A percentile compares a stretch with the other conserved stretches of the same genome.
These are phyloP conservation scores for Syngnathus floridae DNA, from an alignment of 2,113 vertebrate species.

Conservation along the genomic window DNA sequence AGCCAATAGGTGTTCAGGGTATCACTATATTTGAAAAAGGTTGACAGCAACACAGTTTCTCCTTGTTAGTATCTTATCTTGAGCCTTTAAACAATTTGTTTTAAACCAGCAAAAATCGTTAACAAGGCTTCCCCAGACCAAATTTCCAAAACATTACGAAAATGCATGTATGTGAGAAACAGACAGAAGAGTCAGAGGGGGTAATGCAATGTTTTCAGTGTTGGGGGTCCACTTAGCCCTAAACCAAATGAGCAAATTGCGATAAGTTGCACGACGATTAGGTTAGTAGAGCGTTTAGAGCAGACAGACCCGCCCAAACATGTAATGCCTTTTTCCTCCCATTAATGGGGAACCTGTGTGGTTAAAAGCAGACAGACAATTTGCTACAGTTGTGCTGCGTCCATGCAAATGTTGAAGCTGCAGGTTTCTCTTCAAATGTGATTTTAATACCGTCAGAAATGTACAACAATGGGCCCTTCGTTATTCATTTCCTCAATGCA, in stretches of 20 bases:
- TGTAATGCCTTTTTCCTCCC: constrained; percentile 5
- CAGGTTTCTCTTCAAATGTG: background rate
- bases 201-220: constrained; percentile 17
- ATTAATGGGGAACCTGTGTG: constrained; percentile 4
- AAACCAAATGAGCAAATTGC: constrained; percentile 47
- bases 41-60: background rate
- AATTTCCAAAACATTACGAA: constrained; percentile 31
- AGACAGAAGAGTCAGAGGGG: background rate
- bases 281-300: constrained; percentile 38
- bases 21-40: background rate
- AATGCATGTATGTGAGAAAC: constrained; percentile 5
- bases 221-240: constrained; percentile 24
- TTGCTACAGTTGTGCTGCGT: background rate
- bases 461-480: background rate
- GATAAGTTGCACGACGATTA: constrained; percentile 50
- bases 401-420: background rate
- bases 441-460: background rate
- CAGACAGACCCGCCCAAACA: constrained; percentile 23
- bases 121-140: constrained; percentile 40
- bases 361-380: constrained; percentile 1
- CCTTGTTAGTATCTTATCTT: constrained; percentile 42
- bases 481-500: background rate
- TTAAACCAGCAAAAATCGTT: constrained; percentile 52
- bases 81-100: constrained; percentile 33
- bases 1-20: background rate